Percentiles rank a stretch among this genome's conserved stretches.
These are phyloP conservation scores for Amazona vittata DNA, from an alignment of 2,113 vertebrate species.

Conservation along the genomic window DNA sequence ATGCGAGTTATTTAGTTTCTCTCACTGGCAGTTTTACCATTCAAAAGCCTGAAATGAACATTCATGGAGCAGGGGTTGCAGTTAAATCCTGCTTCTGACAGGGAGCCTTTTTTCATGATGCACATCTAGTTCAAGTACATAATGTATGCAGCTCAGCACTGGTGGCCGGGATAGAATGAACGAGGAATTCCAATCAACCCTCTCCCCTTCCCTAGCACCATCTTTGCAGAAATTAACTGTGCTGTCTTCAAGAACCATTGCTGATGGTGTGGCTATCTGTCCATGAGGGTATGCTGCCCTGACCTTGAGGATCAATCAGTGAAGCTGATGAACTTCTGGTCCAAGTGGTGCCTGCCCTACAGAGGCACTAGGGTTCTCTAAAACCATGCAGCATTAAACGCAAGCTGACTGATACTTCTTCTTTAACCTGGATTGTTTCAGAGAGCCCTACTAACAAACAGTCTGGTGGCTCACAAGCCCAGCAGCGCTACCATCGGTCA, in stretches of 20 bases:
- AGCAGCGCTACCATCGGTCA: background rate
- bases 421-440: background rate
- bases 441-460: background rate
- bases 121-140: background rate
- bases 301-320: background rate
- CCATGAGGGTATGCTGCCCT: background rate
- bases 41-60: constrained; percentile 65
- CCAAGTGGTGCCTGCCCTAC: background rate
- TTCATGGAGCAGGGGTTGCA: constrained; percentile 52
- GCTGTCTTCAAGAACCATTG: background rate
- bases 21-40: constrained; percentile 69
- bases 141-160: background rate
- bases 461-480: background rate
- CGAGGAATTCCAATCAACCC: constrained; percentile 18
- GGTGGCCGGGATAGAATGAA: background rate
- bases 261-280: background rate
- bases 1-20: constrained; percentile 66
- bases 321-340: background rate
- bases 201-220: background rate
- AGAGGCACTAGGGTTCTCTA: background rate
- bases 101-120: constrained; percentile 33
- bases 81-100: constrained; percentile 58
- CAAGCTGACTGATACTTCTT: background rate
- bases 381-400: background rate
- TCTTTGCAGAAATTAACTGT: constrained; percentile 23